phyloP scores from a whole-genome alignment of 2,113 vertebrate genomes.

The Notiomystis cincta region DNA sequence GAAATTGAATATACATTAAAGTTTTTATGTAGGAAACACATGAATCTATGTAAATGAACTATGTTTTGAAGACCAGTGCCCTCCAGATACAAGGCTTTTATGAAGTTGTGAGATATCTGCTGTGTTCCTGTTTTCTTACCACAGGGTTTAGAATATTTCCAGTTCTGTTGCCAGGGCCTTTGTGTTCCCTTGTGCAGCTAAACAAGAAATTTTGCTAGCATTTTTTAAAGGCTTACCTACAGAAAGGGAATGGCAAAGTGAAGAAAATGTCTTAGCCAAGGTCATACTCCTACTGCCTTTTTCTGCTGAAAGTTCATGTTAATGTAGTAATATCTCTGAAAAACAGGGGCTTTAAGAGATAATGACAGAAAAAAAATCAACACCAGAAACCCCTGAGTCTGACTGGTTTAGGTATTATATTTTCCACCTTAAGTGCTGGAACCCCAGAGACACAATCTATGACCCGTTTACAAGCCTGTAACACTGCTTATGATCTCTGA shows the following conservation, averaged over 20 bases:
- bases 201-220: neutral
- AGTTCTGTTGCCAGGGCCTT: neutral
- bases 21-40: neutral
- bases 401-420: neutral
- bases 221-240: neutral
- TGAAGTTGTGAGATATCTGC: neutral
- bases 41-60: neutral
- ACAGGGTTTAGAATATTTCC: neutral
- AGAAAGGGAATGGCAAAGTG: neutral
- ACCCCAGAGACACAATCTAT: neutral
- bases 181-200: neutral
- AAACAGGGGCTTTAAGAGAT: neutral
- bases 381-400: neutral
- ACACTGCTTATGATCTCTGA: neutral
- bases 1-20: neutral
- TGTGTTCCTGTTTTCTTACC: neutral
- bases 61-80: neutral
- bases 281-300: neutral
- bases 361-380: neutral
- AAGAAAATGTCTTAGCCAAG: neutral
- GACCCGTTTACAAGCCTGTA: neutral
- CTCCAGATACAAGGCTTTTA: neutral
- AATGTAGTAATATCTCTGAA: neutral
- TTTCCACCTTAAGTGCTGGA: neutral
- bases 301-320: neutral